Conservation (phyloP, 2,888 invertebrate species). For the Erebia ligea region DNA sequence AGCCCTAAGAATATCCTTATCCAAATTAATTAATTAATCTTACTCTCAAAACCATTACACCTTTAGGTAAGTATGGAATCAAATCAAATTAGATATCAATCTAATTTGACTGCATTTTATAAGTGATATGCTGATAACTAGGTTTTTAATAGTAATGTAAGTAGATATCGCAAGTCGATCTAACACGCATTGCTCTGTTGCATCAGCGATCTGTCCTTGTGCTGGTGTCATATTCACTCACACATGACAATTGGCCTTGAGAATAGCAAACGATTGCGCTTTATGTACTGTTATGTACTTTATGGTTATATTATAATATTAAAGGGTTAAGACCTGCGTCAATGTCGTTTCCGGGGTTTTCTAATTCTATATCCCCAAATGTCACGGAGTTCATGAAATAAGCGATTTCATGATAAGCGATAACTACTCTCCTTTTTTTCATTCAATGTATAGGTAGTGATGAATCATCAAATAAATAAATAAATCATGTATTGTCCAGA, state of each 20-base stretch:
- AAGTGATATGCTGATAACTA: no score
- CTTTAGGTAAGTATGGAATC: no score
- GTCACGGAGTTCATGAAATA: neutral
- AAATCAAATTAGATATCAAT: neutral
- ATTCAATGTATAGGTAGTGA: no score
- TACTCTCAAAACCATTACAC: no score
- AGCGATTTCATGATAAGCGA: neutral
- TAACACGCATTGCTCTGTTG: neutral
- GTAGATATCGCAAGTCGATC: neutral
- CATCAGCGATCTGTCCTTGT: constrained; percentile 19
- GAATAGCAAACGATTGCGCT: constrained; percentile 21
- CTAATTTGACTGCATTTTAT: neutral
- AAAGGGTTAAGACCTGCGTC: neutral
- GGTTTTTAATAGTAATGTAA: neutral
- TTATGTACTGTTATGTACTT: neutral
- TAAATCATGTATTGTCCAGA: no score
- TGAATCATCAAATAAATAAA: no score
- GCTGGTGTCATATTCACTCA: constrained; percentile 21
- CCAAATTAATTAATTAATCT: no score
- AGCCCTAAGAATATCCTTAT: no score
- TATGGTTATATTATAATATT: neutral
- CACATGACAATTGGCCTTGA: constrained; percentile 30
- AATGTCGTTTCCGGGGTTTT: neutral
- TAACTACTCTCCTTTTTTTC: no score
- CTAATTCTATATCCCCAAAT: neutral